Evolutionary conservation across 1,140 invertebrate genomes (phyloP), one percentile per base, ranked within the genome.

Genomic region (Schlechtendalia chinensis): DNA sequence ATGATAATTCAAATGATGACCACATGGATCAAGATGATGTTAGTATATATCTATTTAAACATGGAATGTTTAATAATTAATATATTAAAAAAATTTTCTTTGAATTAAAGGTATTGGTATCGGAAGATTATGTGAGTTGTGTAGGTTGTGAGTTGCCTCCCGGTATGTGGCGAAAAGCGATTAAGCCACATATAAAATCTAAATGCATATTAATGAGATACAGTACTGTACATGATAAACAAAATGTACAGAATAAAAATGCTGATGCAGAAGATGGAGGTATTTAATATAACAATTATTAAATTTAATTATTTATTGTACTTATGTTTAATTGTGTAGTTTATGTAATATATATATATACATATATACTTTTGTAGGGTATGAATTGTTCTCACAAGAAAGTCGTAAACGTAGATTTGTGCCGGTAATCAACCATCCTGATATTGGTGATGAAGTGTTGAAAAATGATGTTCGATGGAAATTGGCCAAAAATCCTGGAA

Each of bases 381-480:
- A 79, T 29, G 56, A 61, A 63, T 63, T 79, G 24, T 63, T 79
- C 50, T 61, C 75, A 5, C 75, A 47, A n/a, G 75, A 63, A 29
- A 79, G 75, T 61, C 75, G 75, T 63, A 79, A 79, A 14, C 75
- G 75, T n/a, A 79, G 63, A 16, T 79, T 61, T 50, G 24, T 79
- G 29, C 75, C 75, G 50, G 75, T 79, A 6, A 79, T 79, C 24
- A 79, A 79, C 5, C 75, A 79, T 50, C 75, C 75, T 2, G 75
- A 79, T 63, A 79, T 79, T n/a, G 75, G 75, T 29, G 75, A 79
- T 29, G 75, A 79, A 22, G 16, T 79, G n/a, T 79, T 79, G 10
- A 79, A 79, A 79, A 58, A 61, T 27, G 75, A 79, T 29, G 75
- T 79, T n/a, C 75, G 75, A 8, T 79, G 75, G 75, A 79, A 79